These are phyloP conservation scores for Scophthalmus maximus DNA, from an alignment of 2,113 vertebrate genomes.

Conservation along the genomic window DNA sequence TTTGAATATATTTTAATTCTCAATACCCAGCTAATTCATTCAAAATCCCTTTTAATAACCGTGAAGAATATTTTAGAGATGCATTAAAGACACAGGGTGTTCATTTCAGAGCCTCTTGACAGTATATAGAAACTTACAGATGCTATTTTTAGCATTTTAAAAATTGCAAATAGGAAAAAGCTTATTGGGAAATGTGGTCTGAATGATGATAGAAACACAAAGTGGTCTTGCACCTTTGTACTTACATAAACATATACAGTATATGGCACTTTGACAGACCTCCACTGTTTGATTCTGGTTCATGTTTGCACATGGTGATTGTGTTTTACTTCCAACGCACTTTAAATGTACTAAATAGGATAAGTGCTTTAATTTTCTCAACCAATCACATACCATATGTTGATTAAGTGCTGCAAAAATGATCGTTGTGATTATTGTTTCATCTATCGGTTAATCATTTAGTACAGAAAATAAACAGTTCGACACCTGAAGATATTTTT, in stretches of 20 bases:
- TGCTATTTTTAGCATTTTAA: too few relatives aligned
- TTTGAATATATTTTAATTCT: background rate
- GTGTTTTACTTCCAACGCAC: too few relatives aligned
- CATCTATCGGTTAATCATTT: background rate
- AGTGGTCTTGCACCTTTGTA: constrained; percentile 7
- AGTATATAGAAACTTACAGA: background rate
- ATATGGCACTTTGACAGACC: background rate
- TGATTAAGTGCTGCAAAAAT: constrained; percentile 1
- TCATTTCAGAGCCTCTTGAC: background rate
- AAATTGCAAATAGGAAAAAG: background rate
- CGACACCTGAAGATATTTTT: too few relatives aligned
- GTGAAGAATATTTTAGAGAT: background rate
- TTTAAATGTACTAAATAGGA: background rate
- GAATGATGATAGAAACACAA: background rate
- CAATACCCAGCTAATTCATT: background rate
- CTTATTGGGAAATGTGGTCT: constrained; percentile 15
- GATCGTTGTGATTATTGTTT: background rate
- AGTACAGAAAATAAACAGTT: too few relatives aligned
- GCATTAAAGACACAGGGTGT: background rate
- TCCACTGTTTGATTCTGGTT: too few relatives aligned
- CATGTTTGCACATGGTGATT: background rate
- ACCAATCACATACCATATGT: background rate
- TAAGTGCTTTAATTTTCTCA: background rate
- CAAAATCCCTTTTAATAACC: background rate
- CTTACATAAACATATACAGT: too few relatives aligned